phyloP scores from a whole-genome alignment of 2,888 invertebrate genomes.

The Lobophora halterata region DNA sequence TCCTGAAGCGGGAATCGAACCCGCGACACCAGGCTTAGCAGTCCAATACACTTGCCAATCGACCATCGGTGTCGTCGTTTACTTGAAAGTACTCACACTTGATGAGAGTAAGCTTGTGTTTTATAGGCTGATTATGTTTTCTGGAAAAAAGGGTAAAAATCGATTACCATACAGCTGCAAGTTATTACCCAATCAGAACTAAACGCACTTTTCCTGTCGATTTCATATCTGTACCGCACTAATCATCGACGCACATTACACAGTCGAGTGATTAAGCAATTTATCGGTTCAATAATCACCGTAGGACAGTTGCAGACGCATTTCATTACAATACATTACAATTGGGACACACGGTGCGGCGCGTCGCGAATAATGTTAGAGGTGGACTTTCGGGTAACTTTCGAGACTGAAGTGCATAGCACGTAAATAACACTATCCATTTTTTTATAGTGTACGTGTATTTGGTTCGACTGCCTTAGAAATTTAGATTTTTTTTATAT shows the following conservation, averaged over 20 bases:
- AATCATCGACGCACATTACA: constrained; percentile 67
- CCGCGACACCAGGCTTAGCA: too few species aligned
- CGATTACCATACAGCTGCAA: constrained; percentile 22
- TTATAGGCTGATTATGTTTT: too few species aligned
- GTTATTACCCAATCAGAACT: constrained; percentile 23
- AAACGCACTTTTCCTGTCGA: constrained; percentile 55
- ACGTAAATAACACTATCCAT: too few species aligned
- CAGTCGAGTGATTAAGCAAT: constrained; percentile 77
- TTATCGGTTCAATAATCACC: constrained; percentile 63
- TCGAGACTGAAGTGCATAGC: background rate
- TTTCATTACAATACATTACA: constrained; percentile 65
- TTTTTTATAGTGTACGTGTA: too few species aligned
- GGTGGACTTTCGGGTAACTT: background rate
- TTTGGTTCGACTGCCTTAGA: too few species aligned
- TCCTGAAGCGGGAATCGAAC: too few species aligned
- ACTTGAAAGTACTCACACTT: too few species aligned
- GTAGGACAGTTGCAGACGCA: constrained; percentile 55
- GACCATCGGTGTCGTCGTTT: too few species aligned
- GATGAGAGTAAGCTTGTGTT: too few species aligned
- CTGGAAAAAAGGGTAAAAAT: background rate
- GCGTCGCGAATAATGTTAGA: background rate
- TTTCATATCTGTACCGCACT: constrained; percentile 65
- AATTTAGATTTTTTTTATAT: too few species aligned
- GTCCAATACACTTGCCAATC: too few species aligned
- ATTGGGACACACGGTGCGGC: constrained; percentile 8